These are phyloP conservation scores for Miltochrista miniata DNA, from an alignment of 2,888 invertebrate species.

Conservation along the genomic window DNA sequence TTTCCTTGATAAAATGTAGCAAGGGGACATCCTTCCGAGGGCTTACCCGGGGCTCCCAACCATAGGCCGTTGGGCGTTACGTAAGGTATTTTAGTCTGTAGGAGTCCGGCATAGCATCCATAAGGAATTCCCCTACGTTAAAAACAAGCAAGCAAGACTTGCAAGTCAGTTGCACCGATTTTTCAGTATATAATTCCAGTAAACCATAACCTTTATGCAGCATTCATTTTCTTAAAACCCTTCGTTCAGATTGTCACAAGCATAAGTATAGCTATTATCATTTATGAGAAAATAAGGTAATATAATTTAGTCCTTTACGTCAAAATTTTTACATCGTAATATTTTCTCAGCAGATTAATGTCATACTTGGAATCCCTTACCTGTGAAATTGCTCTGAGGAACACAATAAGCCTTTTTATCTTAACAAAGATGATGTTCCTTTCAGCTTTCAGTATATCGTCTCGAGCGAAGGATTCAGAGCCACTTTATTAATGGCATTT, in stretches of 20 bases:
- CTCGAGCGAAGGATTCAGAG: conserved; percentile 21
- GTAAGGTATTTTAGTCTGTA: too few species aligned
- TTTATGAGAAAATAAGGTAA: conserved; percentile 3
- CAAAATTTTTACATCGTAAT: conserved; percentile 6
- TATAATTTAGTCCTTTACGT: conserved; percentile 2
- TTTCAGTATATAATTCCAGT: too few species aligned
- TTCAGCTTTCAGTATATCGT: conserved; percentile 62
- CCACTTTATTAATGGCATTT: conserved; percentile 53
- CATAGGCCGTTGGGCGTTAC: too few species aligned
- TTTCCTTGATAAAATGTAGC: too few species aligned
- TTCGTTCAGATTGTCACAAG: conserved; percentile 15
- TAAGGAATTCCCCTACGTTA: too few species aligned
- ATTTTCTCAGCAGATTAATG: conserved; percentile 9
- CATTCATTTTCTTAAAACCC: conserved; percentile 20
- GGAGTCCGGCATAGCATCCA: too few species aligned
- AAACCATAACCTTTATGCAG: too few species aligned
- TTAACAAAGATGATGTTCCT: conserved; percentile 54
- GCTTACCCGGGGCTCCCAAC: too few species aligned
- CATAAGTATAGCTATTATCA: conserved; percentile 10
- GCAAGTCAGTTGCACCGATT: too few species aligned
- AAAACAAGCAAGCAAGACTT: too few species aligned
- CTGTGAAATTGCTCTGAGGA: conserved; percentile 55
- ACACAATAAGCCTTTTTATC: conserved; percentile 71
- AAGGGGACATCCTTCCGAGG: too few species aligned
- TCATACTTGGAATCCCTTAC: conserved; percentile 35